phyloP scores from a whole-genome alignment of 2,113 vertebrate species.

The Lipophrys pholis region DNA sequence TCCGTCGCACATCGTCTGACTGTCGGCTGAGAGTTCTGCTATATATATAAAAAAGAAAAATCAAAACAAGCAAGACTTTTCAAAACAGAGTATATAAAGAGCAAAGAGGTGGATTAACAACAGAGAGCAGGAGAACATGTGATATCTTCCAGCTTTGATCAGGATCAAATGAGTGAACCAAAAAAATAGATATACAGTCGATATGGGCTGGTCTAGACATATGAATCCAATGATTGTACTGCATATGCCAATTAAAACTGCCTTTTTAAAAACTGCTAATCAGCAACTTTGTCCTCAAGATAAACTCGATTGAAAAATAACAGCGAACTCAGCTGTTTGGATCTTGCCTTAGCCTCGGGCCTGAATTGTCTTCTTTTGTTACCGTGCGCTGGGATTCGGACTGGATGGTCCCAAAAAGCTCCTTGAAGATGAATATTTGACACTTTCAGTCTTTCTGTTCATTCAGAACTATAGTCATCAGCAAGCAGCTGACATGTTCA shows the following conservation, averaged over 20 bases:
- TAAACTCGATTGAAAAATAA: slow-evolving; percentile 61
- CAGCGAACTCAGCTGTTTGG: slow-evolving; percentile 72
- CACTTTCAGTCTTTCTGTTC: slow-evolving; percentile 11
- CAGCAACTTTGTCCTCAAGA: slow-evolving; percentile 66
- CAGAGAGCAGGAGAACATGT: not conserved
- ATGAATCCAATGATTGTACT: slow-evolving; percentile 11
- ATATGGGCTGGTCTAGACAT: no score
- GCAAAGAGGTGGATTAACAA: slow-evolving; percentile 17
- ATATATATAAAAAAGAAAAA: slow-evolving; percentile 19
- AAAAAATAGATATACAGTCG: no score
- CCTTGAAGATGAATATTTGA: slow-evolving; percentile 1
- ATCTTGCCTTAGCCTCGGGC: slow-evolving; percentile 62
- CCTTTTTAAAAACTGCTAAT: slow-evolving; percentile 64
- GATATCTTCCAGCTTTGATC: slow-evolving; percentile 11
- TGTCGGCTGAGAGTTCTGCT: slow-evolving; percentile 53
- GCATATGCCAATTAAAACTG: slow-evolving; percentile 46
- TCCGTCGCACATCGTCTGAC: slow-evolving; percentile 42
- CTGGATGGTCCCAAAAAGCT: slow-evolving; percentile 40
- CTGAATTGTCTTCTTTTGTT: slow-evolving; percentile 45
- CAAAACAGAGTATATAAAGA: slow-evolving; percentile 18
- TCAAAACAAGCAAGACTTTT: slow-evolving; percentile 64
- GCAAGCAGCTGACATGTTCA: slow-evolving; percentile 35
- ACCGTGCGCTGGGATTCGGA: slow-evolving; percentile 12
- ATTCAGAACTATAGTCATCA: slow-evolving; percentile 22
- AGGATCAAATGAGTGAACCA: no score